phyloP scores from a whole-genome alignment of 2,888 invertebrate species.

The Tachina lurida region DNA sequence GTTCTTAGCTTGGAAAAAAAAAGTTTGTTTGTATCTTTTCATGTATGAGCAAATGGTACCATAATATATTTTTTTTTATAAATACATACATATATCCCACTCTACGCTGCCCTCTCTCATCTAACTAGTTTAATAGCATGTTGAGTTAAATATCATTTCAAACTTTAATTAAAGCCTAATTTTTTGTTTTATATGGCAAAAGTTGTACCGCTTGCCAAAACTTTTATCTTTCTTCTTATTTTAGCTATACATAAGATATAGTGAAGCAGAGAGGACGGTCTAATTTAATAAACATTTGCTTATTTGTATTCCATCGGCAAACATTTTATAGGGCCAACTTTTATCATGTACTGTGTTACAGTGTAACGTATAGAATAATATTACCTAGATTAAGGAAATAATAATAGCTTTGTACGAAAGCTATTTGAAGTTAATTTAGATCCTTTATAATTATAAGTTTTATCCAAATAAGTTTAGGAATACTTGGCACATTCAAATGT shows the following conservation, averaged over 20 bases:
- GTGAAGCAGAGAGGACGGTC: neutral
- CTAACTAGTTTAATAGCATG: neutral
- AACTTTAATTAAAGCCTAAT: conserved; percentile 64
- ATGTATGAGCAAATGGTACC: conserved; percentile 27
- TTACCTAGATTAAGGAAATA: neutral
- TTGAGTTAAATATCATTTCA: conserved; percentile 48
- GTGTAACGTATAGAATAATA: neutral
- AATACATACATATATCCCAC: neutral
- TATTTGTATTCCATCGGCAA: conserved; percentile 8
- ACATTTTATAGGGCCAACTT: conserved; percentile 17
- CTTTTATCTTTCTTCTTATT: conserved; percentile 17
- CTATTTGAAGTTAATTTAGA: no score
- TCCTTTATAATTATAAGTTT: no score
- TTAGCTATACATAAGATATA: neutral
- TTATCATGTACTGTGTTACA: neutral
- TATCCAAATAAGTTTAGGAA: no score
- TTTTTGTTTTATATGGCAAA: conserved; percentile 28
- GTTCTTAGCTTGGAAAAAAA: conserved; percentile 21
- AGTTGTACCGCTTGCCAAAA: conserved; percentile 28
- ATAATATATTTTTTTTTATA: neutral
- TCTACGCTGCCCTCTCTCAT: neutral
- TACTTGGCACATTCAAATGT: no score
- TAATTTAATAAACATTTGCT: conserved; percentile 50
- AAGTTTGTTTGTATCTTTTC: neutral
- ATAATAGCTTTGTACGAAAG: no score